Percentiles rank a stretch among this genome's conserved stretches.
phyloP scores from a whole-genome alignment of 1,140 invertebrate species.

The Pseudomyrmex dendroicus region DNA sequence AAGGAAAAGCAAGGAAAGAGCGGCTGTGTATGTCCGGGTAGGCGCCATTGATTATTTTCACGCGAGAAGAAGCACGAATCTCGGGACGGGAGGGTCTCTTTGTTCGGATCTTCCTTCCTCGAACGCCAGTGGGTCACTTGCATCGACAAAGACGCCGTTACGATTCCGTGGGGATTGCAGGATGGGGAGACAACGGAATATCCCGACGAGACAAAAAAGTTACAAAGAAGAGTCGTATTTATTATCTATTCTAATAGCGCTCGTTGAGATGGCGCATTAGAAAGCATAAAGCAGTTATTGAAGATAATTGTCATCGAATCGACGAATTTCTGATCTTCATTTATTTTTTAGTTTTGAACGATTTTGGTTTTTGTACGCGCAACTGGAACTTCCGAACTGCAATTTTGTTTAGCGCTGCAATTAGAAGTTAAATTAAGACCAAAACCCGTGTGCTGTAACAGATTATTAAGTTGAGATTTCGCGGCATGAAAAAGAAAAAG shows the following conservation, averaged over 20 bases:
- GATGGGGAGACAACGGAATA: slow-evolving; percentile 6
- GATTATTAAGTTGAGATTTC: slow-evolving; percentile 1
- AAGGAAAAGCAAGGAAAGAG: slow-evolving; percentile 4
- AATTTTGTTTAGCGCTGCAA: not conserved
- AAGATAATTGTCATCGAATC: slow-evolving; percentile 23
- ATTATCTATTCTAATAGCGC: slow-evolving; percentile 18
- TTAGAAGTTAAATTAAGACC: not conserved
- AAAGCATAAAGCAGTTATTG: not conserved
- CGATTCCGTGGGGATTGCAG: slow-evolving; percentile 12
- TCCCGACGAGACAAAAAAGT: slow-evolving; percentile 3
- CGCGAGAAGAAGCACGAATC: slow-evolving; percentile 51
- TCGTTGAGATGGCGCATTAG: not conserved
- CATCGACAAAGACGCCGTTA: slow-evolving; percentile 49
- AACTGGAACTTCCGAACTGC: not conserved
- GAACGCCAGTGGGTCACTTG: slow-evolving; percentile 70
- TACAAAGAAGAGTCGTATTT: slow-evolving; percentile 34
- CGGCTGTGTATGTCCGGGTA: slow-evolving; percentile 7
- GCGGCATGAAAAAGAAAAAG: not conserved
- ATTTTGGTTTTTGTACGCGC: not conserved
- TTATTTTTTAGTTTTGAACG: too few relatives aligned
- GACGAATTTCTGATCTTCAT: not conserved
- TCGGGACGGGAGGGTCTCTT: slow-evolving; percentile 31
- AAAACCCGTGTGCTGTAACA: not conserved
- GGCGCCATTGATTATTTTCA: slow-evolving; percentile 75
- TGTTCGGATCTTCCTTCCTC: slow-evolving; percentile 32